These are phyloP conservation scores for Apodemus agrarius DNA, from an alignment of 2,797 vertebrate species.

Conservation along the genomic window DNA sequence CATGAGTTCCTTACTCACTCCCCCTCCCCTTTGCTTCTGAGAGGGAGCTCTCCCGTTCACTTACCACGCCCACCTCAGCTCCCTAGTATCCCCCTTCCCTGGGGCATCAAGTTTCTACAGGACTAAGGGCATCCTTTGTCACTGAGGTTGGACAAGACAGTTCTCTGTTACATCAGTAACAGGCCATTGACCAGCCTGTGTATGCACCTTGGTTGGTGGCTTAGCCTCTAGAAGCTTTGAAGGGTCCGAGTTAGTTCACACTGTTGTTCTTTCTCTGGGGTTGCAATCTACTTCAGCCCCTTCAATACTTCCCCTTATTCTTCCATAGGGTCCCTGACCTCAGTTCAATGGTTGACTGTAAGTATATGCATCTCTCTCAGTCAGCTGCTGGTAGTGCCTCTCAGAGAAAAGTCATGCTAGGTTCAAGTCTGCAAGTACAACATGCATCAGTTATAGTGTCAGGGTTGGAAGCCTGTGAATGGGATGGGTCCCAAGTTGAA, in stretches of 20 bases:
- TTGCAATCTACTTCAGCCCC: neutral
- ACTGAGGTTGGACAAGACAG: neutral
- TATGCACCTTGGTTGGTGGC: neutral
- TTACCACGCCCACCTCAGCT: too few relatives aligned
- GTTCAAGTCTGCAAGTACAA: neutral
- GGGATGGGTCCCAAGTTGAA: neutral
- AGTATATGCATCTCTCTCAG: neutral
- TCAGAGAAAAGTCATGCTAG: neutral
- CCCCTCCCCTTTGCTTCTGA: too few relatives aligned
- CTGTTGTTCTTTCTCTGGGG: neutral
- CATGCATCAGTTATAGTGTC: neutral
- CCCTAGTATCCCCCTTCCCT: too few relatives aligned
- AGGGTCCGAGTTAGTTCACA: neutral
- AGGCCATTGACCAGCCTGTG: too few relatives aligned
- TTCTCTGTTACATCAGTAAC: neutral
- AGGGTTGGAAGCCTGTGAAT: neutral
- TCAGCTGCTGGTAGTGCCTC: neutral
- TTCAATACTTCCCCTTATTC: neutral
- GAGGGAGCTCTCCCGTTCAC: too few relatives aligned
- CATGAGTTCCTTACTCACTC: too few relatives aligned
- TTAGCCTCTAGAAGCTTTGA: neutral
- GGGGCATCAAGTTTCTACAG: too few relatives aligned
- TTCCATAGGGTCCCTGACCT: neutral
- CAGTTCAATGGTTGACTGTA: neutral
- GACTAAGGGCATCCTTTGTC: too few relatives aligned